These are phyloP conservation scores for Microchirus variegatus DNA, from an alignment of 2,797 vertebrate genomes.

Conservation along the genomic window DNA sequence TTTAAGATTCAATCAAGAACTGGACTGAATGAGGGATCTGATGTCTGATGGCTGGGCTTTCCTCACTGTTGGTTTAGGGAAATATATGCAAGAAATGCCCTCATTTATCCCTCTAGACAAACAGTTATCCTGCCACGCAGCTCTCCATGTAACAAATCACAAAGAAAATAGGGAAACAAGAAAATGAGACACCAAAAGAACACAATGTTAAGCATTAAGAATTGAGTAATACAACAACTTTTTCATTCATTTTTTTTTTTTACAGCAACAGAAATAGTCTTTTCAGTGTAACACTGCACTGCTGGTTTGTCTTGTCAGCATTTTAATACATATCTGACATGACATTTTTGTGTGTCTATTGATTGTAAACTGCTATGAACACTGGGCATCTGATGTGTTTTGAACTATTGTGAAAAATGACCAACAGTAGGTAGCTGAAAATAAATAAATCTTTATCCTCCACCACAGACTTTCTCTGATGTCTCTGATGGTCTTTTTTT, in stretches of 20 bases:
- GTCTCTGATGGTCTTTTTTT: too few species aligned
- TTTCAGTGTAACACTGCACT: background rate
- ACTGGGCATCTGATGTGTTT: too few species aligned
- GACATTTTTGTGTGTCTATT: too few species aligned
- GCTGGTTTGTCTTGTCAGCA: too few species aligned
- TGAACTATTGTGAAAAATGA: too few species aligned
- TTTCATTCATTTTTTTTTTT: background rate
- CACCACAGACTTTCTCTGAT: too few species aligned
- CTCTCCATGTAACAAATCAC: constrained; percentile 30
- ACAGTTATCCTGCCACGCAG: constrained; percentile 15
- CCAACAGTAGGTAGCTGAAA: too few species aligned
- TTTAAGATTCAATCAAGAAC: constrained; percentile 29
- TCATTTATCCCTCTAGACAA: constrained; percentile 34
- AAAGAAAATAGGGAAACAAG: constrained; percentile 14
- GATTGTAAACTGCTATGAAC: too few species aligned
- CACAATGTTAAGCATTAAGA: background rate
- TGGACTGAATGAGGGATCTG: constrained; percentile 19
- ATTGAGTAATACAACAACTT: background rate
- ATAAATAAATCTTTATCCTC: too few species aligned
- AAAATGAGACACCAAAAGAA: constrained; percentile 16
- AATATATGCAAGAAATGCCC: constrained; percentile 45
- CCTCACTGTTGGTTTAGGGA: constrained; percentile 25
- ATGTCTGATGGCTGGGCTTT: constrained; percentile 22
- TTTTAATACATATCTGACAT: too few species aligned
- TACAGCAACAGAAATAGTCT: background rate